phyloP scores from a whole-genome alignment of 2,888 invertebrate species.

The Diloba caeruleocephala region DNA sequence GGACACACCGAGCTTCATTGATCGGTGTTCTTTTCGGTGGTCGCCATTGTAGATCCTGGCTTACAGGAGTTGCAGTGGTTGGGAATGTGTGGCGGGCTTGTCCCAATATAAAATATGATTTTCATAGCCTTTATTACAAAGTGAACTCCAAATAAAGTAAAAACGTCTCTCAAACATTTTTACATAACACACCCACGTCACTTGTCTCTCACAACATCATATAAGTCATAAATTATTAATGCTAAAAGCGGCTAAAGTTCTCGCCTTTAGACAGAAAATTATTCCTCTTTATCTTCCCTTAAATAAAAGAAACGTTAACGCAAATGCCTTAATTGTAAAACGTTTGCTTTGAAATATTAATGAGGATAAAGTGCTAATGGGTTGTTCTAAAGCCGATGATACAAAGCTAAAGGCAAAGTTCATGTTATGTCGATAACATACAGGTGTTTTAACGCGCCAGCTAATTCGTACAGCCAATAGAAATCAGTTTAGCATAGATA shows the following conservation, averaged over 20 bases:
- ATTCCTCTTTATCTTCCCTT: not conserved
- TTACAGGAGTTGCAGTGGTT: no score
- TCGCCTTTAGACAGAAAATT: conserved; percentile 10
- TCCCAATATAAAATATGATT: no score
- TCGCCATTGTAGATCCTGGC: no score
- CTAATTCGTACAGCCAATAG: no score
- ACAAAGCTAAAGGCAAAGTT: conserved; percentile 14
- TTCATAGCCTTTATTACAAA: no score
- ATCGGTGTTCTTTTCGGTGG: no score
- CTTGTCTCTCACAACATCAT: not conserved
- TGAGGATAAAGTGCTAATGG: conserved; percentile 28
- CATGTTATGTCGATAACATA: conserved; percentile 6
- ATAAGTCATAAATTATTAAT: conserved; percentile 12
- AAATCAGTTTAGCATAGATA: no score
- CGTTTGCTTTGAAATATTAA: conserved; percentile 30
- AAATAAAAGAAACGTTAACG: conserved; percentile 8
- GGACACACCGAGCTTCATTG: no score
- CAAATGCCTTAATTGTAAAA: conserved; percentile 25
- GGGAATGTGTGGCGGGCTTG: no score
- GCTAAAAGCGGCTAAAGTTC: conserved; percentile 28
- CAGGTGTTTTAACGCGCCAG: no score
- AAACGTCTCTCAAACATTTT: no score
- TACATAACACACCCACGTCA: not conserved
- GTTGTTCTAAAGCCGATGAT: conserved; percentile 9
- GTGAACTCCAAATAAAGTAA: no score